Base-by-base conservation (phyloP, 2,888 invertebrate genomes). In the Acanthacorydalis orientalis region DNA sequence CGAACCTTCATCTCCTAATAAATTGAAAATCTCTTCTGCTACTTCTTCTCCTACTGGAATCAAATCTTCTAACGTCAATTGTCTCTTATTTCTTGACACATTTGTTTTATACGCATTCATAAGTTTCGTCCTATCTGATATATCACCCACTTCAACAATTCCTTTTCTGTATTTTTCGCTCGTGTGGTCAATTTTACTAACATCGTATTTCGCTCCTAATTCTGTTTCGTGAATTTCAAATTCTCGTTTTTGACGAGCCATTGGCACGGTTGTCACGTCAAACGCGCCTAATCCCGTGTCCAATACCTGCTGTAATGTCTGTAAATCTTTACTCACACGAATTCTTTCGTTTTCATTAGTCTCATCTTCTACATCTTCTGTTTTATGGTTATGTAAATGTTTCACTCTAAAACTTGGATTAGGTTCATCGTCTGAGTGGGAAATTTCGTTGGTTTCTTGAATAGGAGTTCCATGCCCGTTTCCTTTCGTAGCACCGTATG, bases 401-500 rank as follows among this genome's bases (percentile, higher is more conserved):
- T 72, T 75, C 1, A 76, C 75, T 56, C 68, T 67, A 51, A 67
- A 70, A 31, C 55, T 53, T 7, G 52, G 51, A 10, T 35, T 51
- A 43, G 37, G 51, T 32, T 70, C 69, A 58, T 72, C 69, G 50
- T 68, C 66, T 6, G 62, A 63, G 52, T 69, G 69, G 10, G 68
- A 60, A 51, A 75, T 73, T 57, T 77, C 75, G 54, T 77, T 77
- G 7, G 60, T 62, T 53, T 69, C 68, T 50, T 68, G 67, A 6
- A 69, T 58, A 49, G 68, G 65, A 31, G 68, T 67, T 4, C 69
- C 68, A 47, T 64, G 64, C 31, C 64, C 55, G 50, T 48, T 51
- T 50, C 65, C 64, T 49, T 72, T 71, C 51, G 71, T 72, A 0
- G 82, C 79, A 11, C 85, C 80, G 57, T 87, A 87, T 0, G 83